Evolutionary conservation across 2,797 vertebrate genomes (phyloP).

Genomic region (Orientallactaga sibirica): DNA sequence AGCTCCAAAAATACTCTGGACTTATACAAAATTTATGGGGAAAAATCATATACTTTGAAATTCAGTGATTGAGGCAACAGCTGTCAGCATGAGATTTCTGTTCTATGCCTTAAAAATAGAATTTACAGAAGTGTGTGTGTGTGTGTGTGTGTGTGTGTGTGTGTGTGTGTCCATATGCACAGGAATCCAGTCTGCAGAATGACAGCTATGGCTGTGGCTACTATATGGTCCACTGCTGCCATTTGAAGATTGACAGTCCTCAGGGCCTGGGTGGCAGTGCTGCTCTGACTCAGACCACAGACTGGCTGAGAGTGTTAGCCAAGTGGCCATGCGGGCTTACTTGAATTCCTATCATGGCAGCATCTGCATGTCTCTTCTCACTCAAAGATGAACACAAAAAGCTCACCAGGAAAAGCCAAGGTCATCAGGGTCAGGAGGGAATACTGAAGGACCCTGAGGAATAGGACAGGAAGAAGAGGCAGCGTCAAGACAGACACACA

Average conservation of each 20-base stretch:
- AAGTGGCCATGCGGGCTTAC: not conserved
- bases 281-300: not conserved
- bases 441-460: not conserved
- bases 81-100: slow-evolving; percentile 50
- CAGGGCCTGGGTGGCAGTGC: not conserved
- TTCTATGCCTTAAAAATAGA: slow-evolving; percentile 67
- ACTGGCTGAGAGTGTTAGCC: too few species aligned
- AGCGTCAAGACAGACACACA: not conserved
- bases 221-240: not conserved
- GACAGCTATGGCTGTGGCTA: not conserved
- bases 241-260: not conserved
- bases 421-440: not conserved
- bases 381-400: not conserved
- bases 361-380: not conserved
- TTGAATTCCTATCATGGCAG: not conserved
- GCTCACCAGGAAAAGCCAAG: not conserved
- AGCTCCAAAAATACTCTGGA: slow-evolving; percentile 47
- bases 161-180: not conserved
- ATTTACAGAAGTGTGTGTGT: not conserved
- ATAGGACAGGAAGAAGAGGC: not conserved
- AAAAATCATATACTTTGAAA: slow-evolving; percentile 68
- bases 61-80: slow-evolving; percentile 54
- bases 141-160: not conserved
- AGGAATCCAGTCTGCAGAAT: not conserved
- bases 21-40: slow-evolving; percentile 10